Evolutionary conservation across 2,113 vertebrate genomes (phyloP), one percentile per base, ranked within the genome.

Genomic region (Pteruthius melanotis): DNA sequence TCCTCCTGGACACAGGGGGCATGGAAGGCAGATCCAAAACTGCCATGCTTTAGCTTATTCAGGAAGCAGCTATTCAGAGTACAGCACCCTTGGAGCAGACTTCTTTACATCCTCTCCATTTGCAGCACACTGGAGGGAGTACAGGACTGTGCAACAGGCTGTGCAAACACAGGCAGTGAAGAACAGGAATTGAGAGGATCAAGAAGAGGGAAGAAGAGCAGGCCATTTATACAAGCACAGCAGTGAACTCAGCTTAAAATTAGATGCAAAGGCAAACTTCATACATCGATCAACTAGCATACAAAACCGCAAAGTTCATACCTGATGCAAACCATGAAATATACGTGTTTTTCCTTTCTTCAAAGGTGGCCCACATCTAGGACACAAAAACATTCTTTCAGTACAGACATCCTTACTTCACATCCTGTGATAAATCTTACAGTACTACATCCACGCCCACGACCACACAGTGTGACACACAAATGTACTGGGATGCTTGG

Each of bases 241-340:
- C 54, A 69, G 27, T 3, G 21, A 86, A 59, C 5, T n/a, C 24
- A 10, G 39, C 21, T n/a, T 44, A 39, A 81, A 75, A n/a, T 53
- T 7, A 72, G 42, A 53, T 3, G 1, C 4, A 49, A 56, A 13
- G 28, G 31, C 50, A 94, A 83, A 63, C 21, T n/a, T 82, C 53
- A 75, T 6, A n/a, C 3, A 35, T 50, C 50, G 56, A 31, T 26
- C 16, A 74, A 65, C 6, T 40, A 2, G 2, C 23, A 78, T 5
- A 49, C 0, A 1, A 69, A 94, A 88, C 3, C 11, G 14, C 44
- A 6, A 45, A 37, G 17, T 44, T 90, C 69, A 44, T 98, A 99
- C 99, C 99, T 99, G 96, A 95, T 99, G 98, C 54, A 99, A 97
- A 71, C 99, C 99, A 90, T 99, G 98, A 97, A 99, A 99, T 63